phyloP scores from a whole-genome alignment of 2,797 vertebrate species.

The Poeciliopsis turneri region DNA sequence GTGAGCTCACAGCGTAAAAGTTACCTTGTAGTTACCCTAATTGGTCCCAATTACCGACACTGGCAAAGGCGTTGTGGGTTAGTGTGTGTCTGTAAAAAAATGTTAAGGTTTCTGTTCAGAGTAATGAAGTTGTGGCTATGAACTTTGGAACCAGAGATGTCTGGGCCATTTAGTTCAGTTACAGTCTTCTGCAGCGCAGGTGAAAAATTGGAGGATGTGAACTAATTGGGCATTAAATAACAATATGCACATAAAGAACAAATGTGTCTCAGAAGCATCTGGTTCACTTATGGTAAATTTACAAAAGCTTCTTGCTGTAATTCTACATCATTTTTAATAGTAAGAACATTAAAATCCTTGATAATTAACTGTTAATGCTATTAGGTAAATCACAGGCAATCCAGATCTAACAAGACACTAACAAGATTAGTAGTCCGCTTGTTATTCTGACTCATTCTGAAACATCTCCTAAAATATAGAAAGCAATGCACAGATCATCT shows the following conservation, averaged over 20 bases:
- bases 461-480: not conserved
- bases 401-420: not conserved
- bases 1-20: slow-evolving; percentile 56
- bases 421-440: not conserved
- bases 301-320: not conserved
- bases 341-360: not conserved
- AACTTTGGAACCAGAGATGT: slow-evolving; percentile 39
- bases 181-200: slow-evolving; percentile 8
- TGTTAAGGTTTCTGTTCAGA: slow-evolving; percentile 74
- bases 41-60: slow-evolving; percentile 72
- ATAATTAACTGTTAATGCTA: not conserved
- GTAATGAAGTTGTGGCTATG: slow-evolving; percentile 64
- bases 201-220: slow-evolving; percentile 30
- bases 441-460: not conserved
- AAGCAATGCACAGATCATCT: not conserved
- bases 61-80: slow-evolving; percentile 45
- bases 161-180: slow-evolving; percentile 25
- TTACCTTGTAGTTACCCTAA: slow-evolving; percentile 63
- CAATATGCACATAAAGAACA: slow-evolving; percentile 7
- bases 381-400: not conserved
- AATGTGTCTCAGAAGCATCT: not conserved
- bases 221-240: slow-evolving; percentile 11
- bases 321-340: not conserved
- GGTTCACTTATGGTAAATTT: not conserved
- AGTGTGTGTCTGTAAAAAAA: slow-evolving; percentile 59